phyloP scores from a whole-genome alignment of 2,888 invertebrate genomes.

The Anticlea derivata region DNA sequence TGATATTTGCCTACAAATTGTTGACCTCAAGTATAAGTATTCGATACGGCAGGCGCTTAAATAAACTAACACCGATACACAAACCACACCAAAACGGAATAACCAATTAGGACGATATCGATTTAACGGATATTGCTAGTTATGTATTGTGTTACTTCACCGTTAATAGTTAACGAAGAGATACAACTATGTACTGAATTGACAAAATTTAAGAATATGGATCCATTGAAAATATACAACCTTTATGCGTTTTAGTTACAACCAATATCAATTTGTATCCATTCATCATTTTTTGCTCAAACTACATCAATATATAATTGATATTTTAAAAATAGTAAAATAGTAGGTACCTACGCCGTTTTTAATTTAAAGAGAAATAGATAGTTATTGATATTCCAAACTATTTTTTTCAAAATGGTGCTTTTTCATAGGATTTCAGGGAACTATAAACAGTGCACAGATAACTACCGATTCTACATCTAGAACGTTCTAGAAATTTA shows the following conservation, averaged over 20 bases:
- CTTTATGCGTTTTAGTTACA: slow-evolving; percentile 17
- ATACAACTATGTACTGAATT: slow-evolving; percentile 2
- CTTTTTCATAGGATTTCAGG: slow-evolving; percentile 4
- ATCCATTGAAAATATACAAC: slow-evolving; percentile 24
- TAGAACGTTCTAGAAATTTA: slow-evolving; percentile 41
- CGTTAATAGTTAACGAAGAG: neutral
- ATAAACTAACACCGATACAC: slow-evolving; percentile 53
- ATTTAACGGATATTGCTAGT: slow-evolving; percentile 1
- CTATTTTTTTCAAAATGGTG: slow-evolving; percentile 11
- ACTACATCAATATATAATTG: no score
- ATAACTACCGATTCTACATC: slow-evolving; percentile 25
- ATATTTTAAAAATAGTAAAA: no score
- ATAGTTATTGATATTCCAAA: neutral
- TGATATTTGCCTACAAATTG: no score
- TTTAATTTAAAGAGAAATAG: no score
- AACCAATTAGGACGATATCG: neutral
- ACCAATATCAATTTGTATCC: no score
- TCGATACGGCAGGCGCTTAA: slow-evolving; percentile 45
- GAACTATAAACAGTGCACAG: slow-evolving; percentile 36
- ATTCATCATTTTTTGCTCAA: no score
- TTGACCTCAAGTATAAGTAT: slow-evolving; percentile 33
- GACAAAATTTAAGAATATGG: slow-evolving; percentile 4
- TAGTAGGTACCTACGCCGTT: no score
- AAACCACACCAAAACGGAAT: slow-evolving; percentile 4
- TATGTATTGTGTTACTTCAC: neutral